Percentiles rank a stretch among this genome's conserved stretches.
Conservation (phyloP, 2,888 invertebrate species). For the Rotaria socialis region DNA sequence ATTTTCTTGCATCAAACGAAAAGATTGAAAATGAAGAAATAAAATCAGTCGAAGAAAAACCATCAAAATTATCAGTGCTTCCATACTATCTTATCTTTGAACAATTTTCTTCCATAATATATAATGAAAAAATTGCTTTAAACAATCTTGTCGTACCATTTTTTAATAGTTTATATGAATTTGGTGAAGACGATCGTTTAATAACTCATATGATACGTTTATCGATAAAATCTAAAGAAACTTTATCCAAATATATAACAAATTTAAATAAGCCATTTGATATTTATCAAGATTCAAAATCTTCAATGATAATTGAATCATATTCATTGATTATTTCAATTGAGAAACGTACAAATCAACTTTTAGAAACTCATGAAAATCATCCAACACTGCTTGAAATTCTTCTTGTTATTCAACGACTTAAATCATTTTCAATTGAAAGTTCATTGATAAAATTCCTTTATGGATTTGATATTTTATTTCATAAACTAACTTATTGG, state of each 20-base stretch:
- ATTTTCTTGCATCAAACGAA: neutral
- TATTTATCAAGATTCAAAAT: constrained; percentile 14
- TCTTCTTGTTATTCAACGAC: neutral
- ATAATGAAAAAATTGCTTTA: neutral
- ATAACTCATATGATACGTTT: constrained; percentile 19
- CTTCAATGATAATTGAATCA: neutral
- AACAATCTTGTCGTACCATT: neutral
- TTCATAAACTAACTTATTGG: neutral
- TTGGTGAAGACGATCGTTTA: neutral
- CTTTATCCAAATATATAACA: neutral
- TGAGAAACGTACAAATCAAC: neutral
- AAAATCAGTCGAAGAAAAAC: neutral
- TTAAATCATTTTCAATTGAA: neutral
- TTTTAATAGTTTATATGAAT: constrained; percentile 9
- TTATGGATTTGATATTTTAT: constrained; percentile 15
- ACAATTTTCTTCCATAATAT: neutral
- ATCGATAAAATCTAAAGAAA: neutral
- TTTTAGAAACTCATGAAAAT: neutral
- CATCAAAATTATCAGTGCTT: neutral
- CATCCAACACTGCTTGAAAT: constrained; percentile 8
- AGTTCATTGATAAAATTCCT: neutral
- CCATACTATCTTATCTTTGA: neutral
- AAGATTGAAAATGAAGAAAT: neutral
- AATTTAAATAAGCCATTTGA: neutral
- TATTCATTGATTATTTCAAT: neutral